Evolutionary conservation across 2,113 vertebrate species (phyloP), one percentile per base, ranked within the genome.

Genomic region (Motacilla alba): DNA sequence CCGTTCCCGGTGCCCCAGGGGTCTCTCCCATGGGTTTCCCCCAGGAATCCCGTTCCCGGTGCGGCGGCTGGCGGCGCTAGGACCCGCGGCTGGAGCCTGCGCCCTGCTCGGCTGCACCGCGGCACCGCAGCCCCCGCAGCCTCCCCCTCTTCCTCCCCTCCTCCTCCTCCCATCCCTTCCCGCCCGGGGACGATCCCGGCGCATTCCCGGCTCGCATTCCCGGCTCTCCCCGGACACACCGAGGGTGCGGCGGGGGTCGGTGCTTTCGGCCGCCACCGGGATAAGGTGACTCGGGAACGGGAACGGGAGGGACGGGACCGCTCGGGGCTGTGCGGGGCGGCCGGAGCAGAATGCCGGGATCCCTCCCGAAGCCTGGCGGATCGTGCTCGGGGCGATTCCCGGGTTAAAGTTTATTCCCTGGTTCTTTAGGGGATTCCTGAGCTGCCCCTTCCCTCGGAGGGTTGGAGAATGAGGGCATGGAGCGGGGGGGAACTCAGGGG

Each of bases 241-340:
- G 55, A 68, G 63, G 63, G 68, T 67, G 72, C 62, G 4, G 89
- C 79, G 64, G 90, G 79, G 98, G 98, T 98, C 85, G 96, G 97
- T n/a, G n/a, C n/a, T n/a, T n/a, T n/a, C n/a, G n/a, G n/a, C n/a
- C n/a, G n/a, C n/a, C n/a, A n/a, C n/a, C n/a, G n/a, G n/a, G n/a
- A n/a, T n/a, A n/a, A n/a, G n/a, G n/a, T n/a, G n/a, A n/a, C n/a
- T n/a, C n/a, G n/a, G n/a, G n/a, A n/a, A n/a, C n/a, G n/a, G n/a
- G 49, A 20, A 3, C 9, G 6, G 31, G 66, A 46, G 5, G 14
- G 2, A 11, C n/a, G 13, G 8, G 47, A 11, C 9, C 1, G 52
- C 21, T 28, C 5, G n/a, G 44, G 58, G 20, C 35, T 52, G 4
- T 1, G 44, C 12, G 8, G 21, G 19, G 30, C 23, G 7, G 33